Evolutionary conservation across 2,888 invertebrate genomes (phyloP), one percentile per base, ranked within the genome.

Genomic region (Crepidodera aurea): DNA sequence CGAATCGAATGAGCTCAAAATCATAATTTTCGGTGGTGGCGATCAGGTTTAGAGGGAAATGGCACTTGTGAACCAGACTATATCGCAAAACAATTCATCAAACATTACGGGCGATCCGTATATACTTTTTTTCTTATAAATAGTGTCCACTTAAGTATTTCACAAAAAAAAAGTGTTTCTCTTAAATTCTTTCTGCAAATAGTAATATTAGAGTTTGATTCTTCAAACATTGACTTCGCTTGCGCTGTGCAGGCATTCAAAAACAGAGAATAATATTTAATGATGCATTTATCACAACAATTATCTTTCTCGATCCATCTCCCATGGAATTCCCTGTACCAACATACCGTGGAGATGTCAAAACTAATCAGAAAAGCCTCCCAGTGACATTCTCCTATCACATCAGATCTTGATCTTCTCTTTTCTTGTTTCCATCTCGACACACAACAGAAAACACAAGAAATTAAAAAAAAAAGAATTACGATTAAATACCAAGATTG

Each of bases 341-440:
- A 50, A 29, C 50, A 32, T 32, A 50, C 29, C 50, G 50, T 50
- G 50, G 27, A 50, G 50, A 50, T 16, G 50, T 50, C 50, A 50
- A 50, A 50, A 50, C 50, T 29, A 50, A 32, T 50, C 29, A 32
- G 50, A 27, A 32, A 29, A 50, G 50, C 50, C 16, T 16, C 15
- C 50, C 29, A 29, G 50, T 50, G 50, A 50, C 50, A 50, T 50
- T 13, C 50, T 29, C 27, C 50, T 50, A 50, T 50, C 50, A 32
- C 29, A 32, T 50, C 32, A 15, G 29, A 50, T 50, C 27, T 50
- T 15, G 32, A 50, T 50, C 32, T 50, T 27, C 50, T 42, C 50
- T 50, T 50, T 15, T 50, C 50, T 44, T 25, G 22, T 44, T 29
- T 29, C 42, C 16, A 42, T 42, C 42, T 42, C 42, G 42, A 42